These are phyloP conservation scores for Lasioglossum vierecki DNA, from an alignment of 2,888 invertebrate species.

Conservation along the genomic window DNA sequence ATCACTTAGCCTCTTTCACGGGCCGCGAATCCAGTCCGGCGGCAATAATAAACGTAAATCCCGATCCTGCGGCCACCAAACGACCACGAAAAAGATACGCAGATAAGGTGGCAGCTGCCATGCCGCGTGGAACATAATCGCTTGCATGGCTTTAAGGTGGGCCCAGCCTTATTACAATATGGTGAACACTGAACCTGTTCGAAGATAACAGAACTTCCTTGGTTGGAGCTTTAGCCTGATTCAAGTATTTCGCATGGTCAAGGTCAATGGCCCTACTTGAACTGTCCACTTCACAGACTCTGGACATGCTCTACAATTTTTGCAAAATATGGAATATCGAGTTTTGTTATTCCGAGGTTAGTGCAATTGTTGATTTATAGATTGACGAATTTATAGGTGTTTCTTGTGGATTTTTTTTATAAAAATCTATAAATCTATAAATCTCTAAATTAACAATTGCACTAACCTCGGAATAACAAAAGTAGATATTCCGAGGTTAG, in stretches of 20 bases:
- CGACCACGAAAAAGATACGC: conserved; percentile 12
- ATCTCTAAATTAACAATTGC: too few relatives aligned
- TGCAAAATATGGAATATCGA: too few relatives aligned
- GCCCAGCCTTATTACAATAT: background rate
- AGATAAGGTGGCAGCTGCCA: conserved; percentile 40
- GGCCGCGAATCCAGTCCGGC: background rate
- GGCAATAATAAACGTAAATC: conserved; percentile 23
- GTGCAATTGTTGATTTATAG: too few relatives aligned
- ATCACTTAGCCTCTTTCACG: conserved; percentile 11
- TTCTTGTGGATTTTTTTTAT: too few relatives aligned
- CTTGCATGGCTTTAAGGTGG: background rate
- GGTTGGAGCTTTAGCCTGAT: background rate
- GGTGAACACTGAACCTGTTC: background rate
- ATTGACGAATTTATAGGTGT: too few relatives aligned
- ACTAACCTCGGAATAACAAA: too few relatives aligned
- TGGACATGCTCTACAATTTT: background rate
- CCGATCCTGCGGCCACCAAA: background rate
- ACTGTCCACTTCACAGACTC: background rate
- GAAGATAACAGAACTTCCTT: background rate
- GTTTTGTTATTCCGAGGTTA: too few relatives aligned
- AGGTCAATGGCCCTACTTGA: background rate
- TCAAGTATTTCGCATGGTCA: background rate
- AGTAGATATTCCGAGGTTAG: too few relatives aligned
- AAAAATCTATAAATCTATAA: too few relatives aligned
- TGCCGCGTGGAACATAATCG: conserved; percentile 34